Percentiles rank a stretch among this genome's conserved stretches.
phyloP scores from a whole-genome alignment of 2,113 vertebrate genomes.

The Scopus umbretta region DNA sequence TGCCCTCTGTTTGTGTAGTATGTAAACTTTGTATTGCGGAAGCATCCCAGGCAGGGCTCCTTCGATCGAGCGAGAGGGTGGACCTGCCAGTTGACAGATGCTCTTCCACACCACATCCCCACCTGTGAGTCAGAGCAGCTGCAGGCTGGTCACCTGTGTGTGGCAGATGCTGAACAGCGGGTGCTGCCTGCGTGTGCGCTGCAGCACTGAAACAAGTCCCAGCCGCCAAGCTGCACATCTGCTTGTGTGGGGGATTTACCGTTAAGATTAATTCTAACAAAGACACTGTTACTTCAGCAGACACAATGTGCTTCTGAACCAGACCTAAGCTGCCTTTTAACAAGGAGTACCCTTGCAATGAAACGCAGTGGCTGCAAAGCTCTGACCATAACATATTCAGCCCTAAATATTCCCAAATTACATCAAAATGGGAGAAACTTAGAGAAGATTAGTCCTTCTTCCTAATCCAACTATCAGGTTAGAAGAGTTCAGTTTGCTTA shows the following conservation, averaged over 20 bases:
- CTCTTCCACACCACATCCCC: neutral
- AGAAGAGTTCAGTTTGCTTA: neutral
- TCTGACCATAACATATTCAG: neutral
- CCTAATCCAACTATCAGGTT: neutral
- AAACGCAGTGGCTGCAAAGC: neutral
- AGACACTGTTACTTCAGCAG: neutral
- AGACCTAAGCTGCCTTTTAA: neutral
- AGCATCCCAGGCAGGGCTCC: neutral
- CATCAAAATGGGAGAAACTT: neutral
- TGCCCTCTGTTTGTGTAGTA: neutral
- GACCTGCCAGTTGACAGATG: neutral
- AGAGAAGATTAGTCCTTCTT: neutral
- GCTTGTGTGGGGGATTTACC: neutral
- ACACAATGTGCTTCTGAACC: neutral
- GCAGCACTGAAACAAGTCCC: neutral
- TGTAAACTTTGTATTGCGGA: neutral
- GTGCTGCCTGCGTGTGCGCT: accelerated
- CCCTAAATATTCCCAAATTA: neutral
- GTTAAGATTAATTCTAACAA: neutral
- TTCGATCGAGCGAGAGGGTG: neutral
- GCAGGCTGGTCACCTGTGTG: neutral
- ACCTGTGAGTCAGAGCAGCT: neutral
- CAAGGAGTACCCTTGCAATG: neutral
- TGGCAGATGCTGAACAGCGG: neutral
- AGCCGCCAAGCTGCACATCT: neutral